phyloP scores from a whole-genome alignment of 2,113 vertebrate species.

The Bos indicus region DNA sequence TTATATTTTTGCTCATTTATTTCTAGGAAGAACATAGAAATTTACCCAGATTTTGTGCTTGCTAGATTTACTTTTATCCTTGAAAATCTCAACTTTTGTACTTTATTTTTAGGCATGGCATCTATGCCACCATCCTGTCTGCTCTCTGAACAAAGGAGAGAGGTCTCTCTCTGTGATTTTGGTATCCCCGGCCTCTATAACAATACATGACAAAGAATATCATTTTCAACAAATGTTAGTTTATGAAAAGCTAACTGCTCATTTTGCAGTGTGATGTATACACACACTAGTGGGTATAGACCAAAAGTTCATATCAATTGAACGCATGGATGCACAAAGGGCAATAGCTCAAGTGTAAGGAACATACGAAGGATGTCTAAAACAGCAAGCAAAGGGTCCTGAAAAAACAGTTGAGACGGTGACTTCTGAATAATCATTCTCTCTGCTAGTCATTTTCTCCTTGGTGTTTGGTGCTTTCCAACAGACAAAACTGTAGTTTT shows the following conservation, averaged over 20 bases:
- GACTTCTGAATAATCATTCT: background rate
- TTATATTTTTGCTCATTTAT: background rate
- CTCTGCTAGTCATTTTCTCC: background rate
- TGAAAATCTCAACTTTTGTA: background rate
- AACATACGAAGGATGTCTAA: fast-evolving
- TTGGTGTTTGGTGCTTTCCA: fast-evolving
- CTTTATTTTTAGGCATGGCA: fast-evolving
- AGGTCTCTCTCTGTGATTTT: background rate
- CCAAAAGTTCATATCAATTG: fast-evolving
- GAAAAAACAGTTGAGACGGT: fast-evolving
- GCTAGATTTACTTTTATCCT: background rate
- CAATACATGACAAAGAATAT: background rate
- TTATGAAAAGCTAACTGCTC: background rate
- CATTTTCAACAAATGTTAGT: background rate
- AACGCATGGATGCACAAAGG: no score
- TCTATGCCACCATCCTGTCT: fast-evolving
- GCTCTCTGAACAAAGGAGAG: background rate
- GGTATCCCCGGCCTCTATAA: background rate
- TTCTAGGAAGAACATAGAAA: background rate
- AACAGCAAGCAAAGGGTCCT: fast-evolving
- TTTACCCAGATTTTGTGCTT: background rate
- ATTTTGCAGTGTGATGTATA: no score
- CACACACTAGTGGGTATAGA: fast-evolving
- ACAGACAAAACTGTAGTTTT: background rate
- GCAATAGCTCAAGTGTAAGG: background rate